Evolutionary conservation across 2,888 invertebrate species (phyloP).

Genomic region (Eupithecia abbreviata): DNA sequence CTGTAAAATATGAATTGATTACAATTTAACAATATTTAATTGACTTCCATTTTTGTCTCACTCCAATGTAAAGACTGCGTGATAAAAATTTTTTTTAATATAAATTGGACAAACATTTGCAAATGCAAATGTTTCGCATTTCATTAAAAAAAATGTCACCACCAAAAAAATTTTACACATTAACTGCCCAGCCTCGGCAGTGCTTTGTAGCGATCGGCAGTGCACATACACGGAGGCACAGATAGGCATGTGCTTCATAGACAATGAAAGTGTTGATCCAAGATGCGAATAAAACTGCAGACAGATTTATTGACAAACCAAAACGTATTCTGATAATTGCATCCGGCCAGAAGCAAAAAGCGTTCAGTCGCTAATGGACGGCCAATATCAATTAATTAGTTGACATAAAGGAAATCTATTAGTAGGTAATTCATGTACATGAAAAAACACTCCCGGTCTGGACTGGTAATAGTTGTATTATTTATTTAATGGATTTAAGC

Average conservation of each 20-base stretch:
- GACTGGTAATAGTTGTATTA: conserved; percentile 36
- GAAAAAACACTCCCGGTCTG: conserved; percentile 59
- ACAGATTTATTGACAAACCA: neutral
- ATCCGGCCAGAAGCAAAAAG: conserved; percentile 17
- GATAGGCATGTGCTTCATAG: neutral
- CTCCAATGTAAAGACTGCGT: neutral
- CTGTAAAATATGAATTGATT: conserved; percentile 5
- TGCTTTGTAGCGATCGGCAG: neutral
- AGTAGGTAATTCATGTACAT: conserved; percentile 51
- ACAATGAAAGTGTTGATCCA: neutral
- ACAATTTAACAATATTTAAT: neutral
- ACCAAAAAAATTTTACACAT: neutral
- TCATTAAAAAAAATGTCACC: no score
- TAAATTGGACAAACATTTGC: no score
- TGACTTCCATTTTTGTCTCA: neutral
- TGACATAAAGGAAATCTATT: conserved; percentile 38
- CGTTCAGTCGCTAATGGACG: conserved; percentile 22
- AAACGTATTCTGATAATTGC: conserved; percentile 25
- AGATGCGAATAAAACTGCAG: neutral
- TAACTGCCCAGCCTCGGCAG: neutral
- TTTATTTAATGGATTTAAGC: neutral
- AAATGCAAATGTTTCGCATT: no score
- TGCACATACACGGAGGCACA: neutral
- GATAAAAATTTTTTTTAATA: no score
- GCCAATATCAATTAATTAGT: conserved; percentile 51